Evolutionary conservation across 2,797 vertebrate genomes (phyloP).

Genomic region (Sciaenops ocellatus): DNA sequence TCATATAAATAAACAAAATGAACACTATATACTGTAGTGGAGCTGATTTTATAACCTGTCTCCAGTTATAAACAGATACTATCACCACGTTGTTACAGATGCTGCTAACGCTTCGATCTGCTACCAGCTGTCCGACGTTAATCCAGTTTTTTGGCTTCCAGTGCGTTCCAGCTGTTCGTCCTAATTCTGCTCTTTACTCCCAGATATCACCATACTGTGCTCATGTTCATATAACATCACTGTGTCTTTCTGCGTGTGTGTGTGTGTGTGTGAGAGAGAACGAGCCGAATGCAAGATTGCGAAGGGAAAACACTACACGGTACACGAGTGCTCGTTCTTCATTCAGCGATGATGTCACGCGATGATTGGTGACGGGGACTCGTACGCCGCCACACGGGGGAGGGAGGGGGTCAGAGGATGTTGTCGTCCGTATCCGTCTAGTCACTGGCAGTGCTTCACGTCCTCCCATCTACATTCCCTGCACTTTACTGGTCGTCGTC

Average conservation of each 20-base stretch:
- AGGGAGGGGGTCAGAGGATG: background rate
- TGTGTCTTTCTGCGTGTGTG: constrained; percentile 25
- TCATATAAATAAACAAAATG: background rate
- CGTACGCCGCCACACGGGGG: background rate
- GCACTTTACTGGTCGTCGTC: constrained; percentile 52
- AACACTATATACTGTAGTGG: constrained; percentile 39
- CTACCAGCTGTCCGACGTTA: background rate
- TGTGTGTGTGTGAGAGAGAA: constrained; percentile 5
- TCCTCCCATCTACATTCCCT: constrained; percentile 46
- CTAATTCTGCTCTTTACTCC: constrained; percentile 50
- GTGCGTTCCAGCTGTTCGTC: constrained; percentile 65
- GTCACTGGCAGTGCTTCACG: constrained; percentile 34
- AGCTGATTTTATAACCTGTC: constrained; percentile 5
- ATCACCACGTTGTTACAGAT: background rate
- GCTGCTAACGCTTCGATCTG: constrained; percentile 15
- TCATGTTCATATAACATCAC: constrained; percentile 49
- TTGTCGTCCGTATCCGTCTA: background rate
- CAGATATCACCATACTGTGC: constrained; percentile 36
- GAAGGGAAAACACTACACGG: constrained; percentile 12
- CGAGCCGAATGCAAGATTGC: constrained; percentile 13
- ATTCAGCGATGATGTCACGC: constrained; percentile 41
- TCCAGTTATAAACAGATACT: background rate
- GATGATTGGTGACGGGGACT: constrained; percentile 32
- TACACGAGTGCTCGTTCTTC: constrained; percentile 9
- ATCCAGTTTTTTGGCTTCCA: constrained; percentile 56